Conservation (phyloP, 2,888 invertebrate species). For the Drosophila colorata region DNA sequence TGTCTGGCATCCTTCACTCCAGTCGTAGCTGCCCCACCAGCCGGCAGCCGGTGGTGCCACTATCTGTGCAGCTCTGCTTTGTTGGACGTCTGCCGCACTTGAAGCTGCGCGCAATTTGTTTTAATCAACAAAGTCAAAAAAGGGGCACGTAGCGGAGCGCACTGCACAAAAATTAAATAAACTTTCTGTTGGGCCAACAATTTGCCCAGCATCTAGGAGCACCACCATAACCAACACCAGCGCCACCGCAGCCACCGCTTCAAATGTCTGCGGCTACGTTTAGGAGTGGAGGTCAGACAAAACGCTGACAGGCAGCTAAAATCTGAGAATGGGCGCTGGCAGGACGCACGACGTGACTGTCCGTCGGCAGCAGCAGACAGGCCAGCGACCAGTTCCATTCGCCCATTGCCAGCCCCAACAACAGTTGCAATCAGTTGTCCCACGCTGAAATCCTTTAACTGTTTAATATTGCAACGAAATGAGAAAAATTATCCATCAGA, state of each 20-base stretch:
- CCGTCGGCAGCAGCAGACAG: slow-evolving; percentile 17
- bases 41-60: slow-evolving; percentile 5
- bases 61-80: slow-evolving; percentile 32
- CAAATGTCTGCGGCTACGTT: slow-evolving; percentile 60
- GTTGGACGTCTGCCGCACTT: slow-evolving; percentile 56
- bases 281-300: slow-evolving; percentile 53
- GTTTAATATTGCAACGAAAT: slow-evolving; percentile 69
- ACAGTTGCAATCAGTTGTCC: slow-evolving; percentile 43
- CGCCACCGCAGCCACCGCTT: slow-evolving; percentile 36
- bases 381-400: no score
- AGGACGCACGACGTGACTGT: slow-evolving; percentile 35
- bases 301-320: slow-evolving; percentile 57
- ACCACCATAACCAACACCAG: neutral
- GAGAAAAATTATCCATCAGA: slow-evolving; percentile 24
- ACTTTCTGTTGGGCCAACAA: slow-evolving; percentile 74
- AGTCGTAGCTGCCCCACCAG: neutral
- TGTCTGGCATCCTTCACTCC: slow-evolving; percentile 27
- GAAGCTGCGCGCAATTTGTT: slow-evolving; percentile 77
- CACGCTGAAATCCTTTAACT: slow-evolving; percentile 66
- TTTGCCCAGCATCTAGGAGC: slow-evolving; percentile 56
- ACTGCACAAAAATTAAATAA: slow-evolving; percentile 74
- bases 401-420: slow-evolving; percentile 1
- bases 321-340: slow-evolving; percentile 29
- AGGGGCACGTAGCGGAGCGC: slow-evolving; percentile 41
- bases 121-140: slow-evolving; percentile 79